Evolutionary conservation across 2,797 vertebrate genomes (phyloP).

Genomic region (Centroberyx gerrardi): DNA sequence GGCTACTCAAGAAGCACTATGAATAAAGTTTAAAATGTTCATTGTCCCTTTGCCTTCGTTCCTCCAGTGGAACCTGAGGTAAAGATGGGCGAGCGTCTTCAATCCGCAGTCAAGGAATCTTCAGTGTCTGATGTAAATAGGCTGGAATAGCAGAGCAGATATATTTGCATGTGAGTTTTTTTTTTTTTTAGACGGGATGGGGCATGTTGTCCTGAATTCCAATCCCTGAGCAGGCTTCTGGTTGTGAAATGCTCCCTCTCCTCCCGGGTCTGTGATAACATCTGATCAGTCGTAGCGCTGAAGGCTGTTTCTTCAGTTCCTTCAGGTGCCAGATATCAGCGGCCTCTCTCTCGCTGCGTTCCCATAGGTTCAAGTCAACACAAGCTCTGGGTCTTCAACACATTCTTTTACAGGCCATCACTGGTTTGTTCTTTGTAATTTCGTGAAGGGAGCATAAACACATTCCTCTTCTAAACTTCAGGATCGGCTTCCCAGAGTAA

Average conservation of each 20-base stretch:
- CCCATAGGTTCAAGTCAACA: slow-evolving; percentile 53
- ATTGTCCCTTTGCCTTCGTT: background rate
- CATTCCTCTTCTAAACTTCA: background rate
- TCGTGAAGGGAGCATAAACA: slow-evolving; percentile 27
- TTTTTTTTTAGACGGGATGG: slow-evolving; percentile 43
- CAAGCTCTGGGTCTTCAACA: slow-evolving; percentile 27
- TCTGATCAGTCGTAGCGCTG: slow-evolving; percentile 50
- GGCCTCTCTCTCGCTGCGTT: slow-evolving; percentile 13
- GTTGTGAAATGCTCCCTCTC: slow-evolving; percentile 60
- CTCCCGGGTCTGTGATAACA: slow-evolving; percentile 42
- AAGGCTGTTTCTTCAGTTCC: slow-evolving; percentile 37
- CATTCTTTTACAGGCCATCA: slow-evolving; percentile 57
- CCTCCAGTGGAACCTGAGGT: background rate
- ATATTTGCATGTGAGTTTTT: slow-evolving; percentile 56
- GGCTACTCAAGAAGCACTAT: background rate
- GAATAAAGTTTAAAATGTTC: background rate
- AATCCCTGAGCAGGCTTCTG: slow-evolving; percentile 22
- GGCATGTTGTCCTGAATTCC: slow-evolving; percentile 64
- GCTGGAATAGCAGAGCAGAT: slow-evolving; percentile 22
- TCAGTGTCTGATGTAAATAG: slow-evolving; percentile 32
- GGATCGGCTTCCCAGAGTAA: slow-evolving; percentile 27
- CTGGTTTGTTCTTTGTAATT: slow-evolving; percentile 14
- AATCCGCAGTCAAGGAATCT: background rate
- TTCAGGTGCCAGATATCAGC: slow-evolving; percentile 21
- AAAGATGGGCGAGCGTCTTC: background rate